Conservation (phyloP, 1,140 invertebrate species). For the Battus philenor region DNA sequence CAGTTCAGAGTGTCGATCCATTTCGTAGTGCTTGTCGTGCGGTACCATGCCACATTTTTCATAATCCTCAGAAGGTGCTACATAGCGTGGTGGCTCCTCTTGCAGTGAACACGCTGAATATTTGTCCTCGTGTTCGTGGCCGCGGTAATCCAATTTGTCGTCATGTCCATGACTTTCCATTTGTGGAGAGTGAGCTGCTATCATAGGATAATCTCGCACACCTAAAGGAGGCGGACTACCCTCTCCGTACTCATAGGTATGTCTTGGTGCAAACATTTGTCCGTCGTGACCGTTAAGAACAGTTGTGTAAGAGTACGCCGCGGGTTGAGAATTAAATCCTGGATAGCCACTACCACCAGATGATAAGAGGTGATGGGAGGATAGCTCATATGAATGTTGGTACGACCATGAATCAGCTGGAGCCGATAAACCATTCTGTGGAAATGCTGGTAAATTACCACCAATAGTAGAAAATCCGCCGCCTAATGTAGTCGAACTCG, state of each 20-base stretch:
- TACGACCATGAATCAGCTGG: slow-evolving; percentile 87
- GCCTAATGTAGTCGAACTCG: slow-evolving; percentile 75
- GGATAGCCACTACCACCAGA: slow-evolving; percentile 81
- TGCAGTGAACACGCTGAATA: slow-evolving; percentile 75
- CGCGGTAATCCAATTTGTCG: slow-evolving; percentile 67
- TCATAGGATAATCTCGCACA: slow-evolving; percentile 81
- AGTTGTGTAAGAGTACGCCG: slow-evolving; percentile 79
- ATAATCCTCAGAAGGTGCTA: slow-evolving; percentile 74
- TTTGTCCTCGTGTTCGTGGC: slow-evolving; percentile 75
- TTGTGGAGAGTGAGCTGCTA: slow-evolving; percentile 80
- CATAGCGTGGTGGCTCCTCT: slow-evolving; percentile 79
- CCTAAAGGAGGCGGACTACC: slow-evolving; percentile 77
- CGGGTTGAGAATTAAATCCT: slow-evolving; percentile 73
- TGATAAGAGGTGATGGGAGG: slow-evolving; percentile 83
- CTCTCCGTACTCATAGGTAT: slow-evolving; percentile 78
- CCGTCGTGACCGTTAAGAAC: slow-evolving; percentile 82
- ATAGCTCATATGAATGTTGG: slow-evolving; percentile 84
- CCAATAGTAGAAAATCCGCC: slow-evolving; percentile 80
- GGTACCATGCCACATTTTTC: slow-evolving; percentile 73
- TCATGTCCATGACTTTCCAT: slow-evolving; percentile 75
- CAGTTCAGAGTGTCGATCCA: slow-evolving; percentile 66
- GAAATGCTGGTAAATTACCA: slow-evolving; percentile 80
- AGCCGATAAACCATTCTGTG: slow-evolving; percentile 79
- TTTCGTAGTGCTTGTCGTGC: slow-evolving; percentile 74
- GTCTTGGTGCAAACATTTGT: slow-evolving; percentile 78